Evolutionary conservation across 2,113 vertebrate species (phyloP), one percentile per base, ranked within the genome.

Genomic region (Promerops cafer): DNA sequence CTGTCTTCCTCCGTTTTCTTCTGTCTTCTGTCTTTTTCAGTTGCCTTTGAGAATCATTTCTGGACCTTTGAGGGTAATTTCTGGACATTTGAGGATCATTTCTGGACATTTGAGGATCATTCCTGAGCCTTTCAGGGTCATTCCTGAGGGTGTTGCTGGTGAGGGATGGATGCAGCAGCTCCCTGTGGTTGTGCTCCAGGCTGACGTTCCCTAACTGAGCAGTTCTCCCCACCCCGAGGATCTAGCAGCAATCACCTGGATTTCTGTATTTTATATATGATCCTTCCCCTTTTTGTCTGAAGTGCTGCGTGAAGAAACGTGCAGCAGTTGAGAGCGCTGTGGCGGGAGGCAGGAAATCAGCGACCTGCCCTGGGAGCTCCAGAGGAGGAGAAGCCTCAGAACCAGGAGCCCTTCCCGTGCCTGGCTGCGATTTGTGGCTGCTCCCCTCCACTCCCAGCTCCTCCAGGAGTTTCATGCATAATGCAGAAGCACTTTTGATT

Each of bases 401-500:
- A 54, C n/a, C 64, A 19, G 79, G 68, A 95, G 79, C 72, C 75
- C 69, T 90, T 56, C 5, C 79, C 20, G 2, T 52, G 87, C 69
- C 91, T 63, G 69, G 64, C 50, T 83, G 44, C 84, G 89, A 91
- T 95, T 65, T 87, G 82, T 57, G 82, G 82, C 87, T 71, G 68
- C 87, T 77, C 89, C 91, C 63, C 87, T 95, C 89, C 44, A 45
- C 91, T 91, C 89, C 87, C 93, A 85, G 75, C 92, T 65, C 66
- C 54, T 95, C 94, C 75, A 86, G 37, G 70, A 83, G 56, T 82
- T 91, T 76, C 91, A 97, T 96, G 79, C 82, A 97, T 96, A 97
- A 96, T 97, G 83, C 95, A 97, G 95, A 87, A 97, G 89, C 44
- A 68, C 47, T 89, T 96, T 77, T 94, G 96, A 96, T 93, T 96